Conservation (phyloP, 2,888 invertebrate species). For the Boloria selene region DNA sequence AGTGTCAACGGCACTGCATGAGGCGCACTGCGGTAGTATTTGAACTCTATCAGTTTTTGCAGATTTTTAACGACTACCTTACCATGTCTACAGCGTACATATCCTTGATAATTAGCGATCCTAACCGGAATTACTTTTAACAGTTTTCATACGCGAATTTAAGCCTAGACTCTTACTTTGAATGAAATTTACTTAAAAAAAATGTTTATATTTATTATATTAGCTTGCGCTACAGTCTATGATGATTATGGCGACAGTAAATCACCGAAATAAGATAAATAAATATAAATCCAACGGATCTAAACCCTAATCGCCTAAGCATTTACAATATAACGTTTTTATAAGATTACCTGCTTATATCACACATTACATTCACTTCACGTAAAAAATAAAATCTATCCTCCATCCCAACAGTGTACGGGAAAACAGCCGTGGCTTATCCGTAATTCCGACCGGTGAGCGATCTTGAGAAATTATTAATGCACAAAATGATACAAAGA, state of each 20-base stretch:
- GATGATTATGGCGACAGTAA: no score
- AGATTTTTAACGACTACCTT: conserved; percentile 21
- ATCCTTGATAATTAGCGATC: no score
- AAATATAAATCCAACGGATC: conserved; percentile 7
- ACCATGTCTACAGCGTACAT: conserved; percentile 10
- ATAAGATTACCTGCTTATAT: conserved; percentile 37
- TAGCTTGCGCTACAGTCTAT: no score
- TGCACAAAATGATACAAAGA: conserved; percentile 64
- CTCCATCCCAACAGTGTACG: conserved; percentile 67
- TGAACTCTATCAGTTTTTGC: conserved; percentile 35
- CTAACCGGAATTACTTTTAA: no score
- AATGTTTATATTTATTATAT: no score
- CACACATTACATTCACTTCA: conserved; percentile 70
- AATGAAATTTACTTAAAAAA: no score
- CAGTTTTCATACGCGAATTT: no score
- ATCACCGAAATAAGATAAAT: background rate
- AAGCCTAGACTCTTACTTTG: no score
- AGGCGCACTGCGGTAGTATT: conserved; percentile 72
- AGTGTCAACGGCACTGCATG: conserved; percentile 67
- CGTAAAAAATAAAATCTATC: conserved; percentile 72
- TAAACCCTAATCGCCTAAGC: background rate
- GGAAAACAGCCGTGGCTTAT: conserved; percentile 66
- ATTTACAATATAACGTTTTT: conserved; percentile 16
- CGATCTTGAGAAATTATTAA: conserved; percentile 67
- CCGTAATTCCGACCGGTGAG: conserved; percentile 59